A percentile compares a stretch with the other conserved stretches of the same genome.
Evolutionary conservation across 1,140 invertebrate genomes (phyloP).

Genomic region (Samia ricini): DNA sequence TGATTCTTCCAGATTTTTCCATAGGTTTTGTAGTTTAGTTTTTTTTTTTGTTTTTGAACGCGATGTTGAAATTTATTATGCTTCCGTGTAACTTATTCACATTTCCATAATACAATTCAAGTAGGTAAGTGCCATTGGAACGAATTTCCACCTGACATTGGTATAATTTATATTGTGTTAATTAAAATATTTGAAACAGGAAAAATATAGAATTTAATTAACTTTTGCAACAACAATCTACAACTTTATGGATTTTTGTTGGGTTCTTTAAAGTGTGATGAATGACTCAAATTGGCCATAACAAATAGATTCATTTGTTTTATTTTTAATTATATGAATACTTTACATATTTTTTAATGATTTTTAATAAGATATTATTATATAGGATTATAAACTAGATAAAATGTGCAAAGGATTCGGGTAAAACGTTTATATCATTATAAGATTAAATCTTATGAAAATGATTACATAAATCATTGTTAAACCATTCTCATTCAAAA

Average conservation of each 20-base stretch:
- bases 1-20: no score
- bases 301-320: not conserved
- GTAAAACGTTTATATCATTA: no score
- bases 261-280: not conserved
- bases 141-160: not conserved
- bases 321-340: not conserved
- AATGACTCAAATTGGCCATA: not conserved
- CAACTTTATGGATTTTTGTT: not conserved
- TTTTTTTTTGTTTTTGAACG: no score
- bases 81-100: not conserved
- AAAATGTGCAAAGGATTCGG: no score
- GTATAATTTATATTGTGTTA: conserved; percentile 1
- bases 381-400: no score
- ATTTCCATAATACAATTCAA: not conserved
- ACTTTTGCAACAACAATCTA: not conserved
- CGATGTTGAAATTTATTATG: no score
- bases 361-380: no score
- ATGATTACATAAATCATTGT: no score
- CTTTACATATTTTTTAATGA: not conserved
- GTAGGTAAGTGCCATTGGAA: not conserved
- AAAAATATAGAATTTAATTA: conserved; percentile 11
- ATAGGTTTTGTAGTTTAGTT: no score
- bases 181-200: conserved; percentile 7
- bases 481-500: no score
- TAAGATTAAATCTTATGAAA: no score